Percentiles rank a stretch among this genome's conserved stretches.
Evolutionary conservation across 2,888 invertebrate genomes (phyloP).

Genomic region (Perdita meconis): DNA sequence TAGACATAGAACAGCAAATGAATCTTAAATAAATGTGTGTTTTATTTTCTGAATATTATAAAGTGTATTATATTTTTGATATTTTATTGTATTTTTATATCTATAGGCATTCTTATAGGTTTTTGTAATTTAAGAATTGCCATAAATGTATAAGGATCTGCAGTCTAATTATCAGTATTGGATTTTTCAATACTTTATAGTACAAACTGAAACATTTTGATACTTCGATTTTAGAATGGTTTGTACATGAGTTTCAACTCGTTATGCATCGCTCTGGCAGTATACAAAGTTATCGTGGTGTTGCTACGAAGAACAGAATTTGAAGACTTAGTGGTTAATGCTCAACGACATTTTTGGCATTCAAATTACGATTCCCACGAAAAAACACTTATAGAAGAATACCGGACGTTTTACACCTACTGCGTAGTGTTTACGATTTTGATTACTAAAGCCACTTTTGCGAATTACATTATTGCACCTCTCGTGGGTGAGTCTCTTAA

Average conservation of each 20-base stretch:
- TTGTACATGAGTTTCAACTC: constrained; percentile 53
- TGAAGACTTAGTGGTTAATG: constrained; percentile 36
- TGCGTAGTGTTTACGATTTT: constrained; percentile 8
- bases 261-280: constrained; percentile 52
- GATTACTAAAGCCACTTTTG: neutral
- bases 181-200: no score
- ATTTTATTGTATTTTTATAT: no score
- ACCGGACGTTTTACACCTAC: constrained; percentile 10
- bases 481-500: constrained; percentile 25
- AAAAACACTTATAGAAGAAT: neutral
- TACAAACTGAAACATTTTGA: no score
- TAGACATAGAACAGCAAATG: no score
- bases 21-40: no score
- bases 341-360: constrained; percentile 49
- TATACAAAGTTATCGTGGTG: constrained; percentile 59
- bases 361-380: constrained; percentile 21
- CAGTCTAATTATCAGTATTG: no score
- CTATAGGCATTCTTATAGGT: no score
- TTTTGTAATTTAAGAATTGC: no score
- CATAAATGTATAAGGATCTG: no score
- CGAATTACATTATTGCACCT: constrained; percentile 18
- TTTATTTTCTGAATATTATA: no score
- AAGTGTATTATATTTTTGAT: no score
- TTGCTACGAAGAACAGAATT: constrained; percentile 43
- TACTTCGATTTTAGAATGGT: constrained; percentile 56